These are phyloP conservation scores for Hyposoter dolosus DNA, from an alignment of 2,888 invertebrate genomes.

Conservation along the genomic window DNA sequence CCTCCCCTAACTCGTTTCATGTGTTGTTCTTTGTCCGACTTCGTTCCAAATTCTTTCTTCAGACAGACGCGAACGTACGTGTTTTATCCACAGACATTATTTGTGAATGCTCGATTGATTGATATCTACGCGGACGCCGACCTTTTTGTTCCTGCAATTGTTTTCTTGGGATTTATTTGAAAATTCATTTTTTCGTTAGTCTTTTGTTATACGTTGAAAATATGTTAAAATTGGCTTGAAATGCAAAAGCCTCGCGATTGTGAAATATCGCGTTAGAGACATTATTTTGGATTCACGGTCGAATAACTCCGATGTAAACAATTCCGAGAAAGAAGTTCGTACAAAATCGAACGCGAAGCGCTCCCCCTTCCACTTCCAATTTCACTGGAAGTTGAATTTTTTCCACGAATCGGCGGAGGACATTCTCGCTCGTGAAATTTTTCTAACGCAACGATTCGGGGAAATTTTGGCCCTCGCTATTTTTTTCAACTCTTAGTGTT, in stretches of 20 bases:
- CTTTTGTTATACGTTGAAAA: neutral
- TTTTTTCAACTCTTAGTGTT: neutral
- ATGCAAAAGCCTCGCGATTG: neutral
- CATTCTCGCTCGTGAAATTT: neutral
- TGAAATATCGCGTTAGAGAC: neutral
- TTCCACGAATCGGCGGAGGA: neutral
- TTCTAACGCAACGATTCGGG: neutral
- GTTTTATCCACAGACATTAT: constrained; percentile 7
- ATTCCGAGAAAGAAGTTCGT: neutral
- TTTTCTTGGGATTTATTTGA: neutral
- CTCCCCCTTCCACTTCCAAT: neutral
- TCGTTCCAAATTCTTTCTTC: neutral
- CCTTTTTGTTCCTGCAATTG: neutral
- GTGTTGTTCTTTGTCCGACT: neutral
- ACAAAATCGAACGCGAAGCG: neutral
- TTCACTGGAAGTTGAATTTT: neutral
- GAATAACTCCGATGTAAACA: neutral
- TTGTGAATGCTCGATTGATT: constrained; percentile 5
- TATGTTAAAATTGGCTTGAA: neutral
- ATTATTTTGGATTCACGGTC: neutral
- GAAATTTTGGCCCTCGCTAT: neutral
- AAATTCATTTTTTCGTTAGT: neutral
- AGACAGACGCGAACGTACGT: constrained; percentile 1
- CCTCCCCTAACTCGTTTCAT: neutral
- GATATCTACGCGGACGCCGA: neutral